Evolutionary conservation across 1,140 invertebrate species (phyloP).

Genomic region (Camponotus vicinus): DNA sequence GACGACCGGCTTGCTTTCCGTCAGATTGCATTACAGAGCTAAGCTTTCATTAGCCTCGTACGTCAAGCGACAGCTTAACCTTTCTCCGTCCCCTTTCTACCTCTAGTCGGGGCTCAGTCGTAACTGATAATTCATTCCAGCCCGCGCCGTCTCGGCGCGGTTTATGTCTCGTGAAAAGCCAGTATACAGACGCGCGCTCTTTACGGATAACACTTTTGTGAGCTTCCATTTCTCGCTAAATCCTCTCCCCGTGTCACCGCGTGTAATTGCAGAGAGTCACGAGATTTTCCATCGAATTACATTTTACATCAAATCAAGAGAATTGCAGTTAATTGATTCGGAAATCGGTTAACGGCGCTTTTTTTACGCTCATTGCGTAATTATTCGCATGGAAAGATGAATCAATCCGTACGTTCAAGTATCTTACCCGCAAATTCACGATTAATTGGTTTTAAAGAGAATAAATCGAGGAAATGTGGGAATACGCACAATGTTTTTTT

Average conservation of each 20-base stretch:
- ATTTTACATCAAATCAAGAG: conserved; percentile 36
- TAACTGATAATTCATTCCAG: conserved; percentile 75
- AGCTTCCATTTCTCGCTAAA: conserved; percentile 21
- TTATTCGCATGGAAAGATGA: background rate
- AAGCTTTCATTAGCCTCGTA: conserved; percentile 81
- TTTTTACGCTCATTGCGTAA: background rate
- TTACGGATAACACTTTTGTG: conserved; percentile 45
- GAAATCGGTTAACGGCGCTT: conserved; percentile 8
- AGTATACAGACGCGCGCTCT: background rate
- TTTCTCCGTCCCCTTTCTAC: conserved; percentile 63
- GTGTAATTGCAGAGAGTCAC: conserved; percentile 22
- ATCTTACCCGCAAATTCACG: background rate
- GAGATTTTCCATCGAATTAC: conserved; percentile 36
- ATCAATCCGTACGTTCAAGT: background rate
- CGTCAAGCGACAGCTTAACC: conserved; percentile 79
- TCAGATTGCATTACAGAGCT: conserved; percentile 79
- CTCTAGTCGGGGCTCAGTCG: conserved; percentile 34
- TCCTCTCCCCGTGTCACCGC: conserved; percentile 1
- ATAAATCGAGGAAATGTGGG: background rate
- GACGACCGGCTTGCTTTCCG: conserved; percentile 73
- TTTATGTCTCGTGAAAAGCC: conserved; percentile 49
- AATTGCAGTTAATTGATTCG: conserved; percentile 51
- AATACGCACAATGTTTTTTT: conserved; percentile 21
- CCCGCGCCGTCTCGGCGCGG: conserved; percentile 35
- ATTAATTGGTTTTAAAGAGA: conserved; percentile 29